Evolutionary conservation across 2,888 invertebrate species (phyloP).

Genomic region (Napeogenes sylphis): DNA sequence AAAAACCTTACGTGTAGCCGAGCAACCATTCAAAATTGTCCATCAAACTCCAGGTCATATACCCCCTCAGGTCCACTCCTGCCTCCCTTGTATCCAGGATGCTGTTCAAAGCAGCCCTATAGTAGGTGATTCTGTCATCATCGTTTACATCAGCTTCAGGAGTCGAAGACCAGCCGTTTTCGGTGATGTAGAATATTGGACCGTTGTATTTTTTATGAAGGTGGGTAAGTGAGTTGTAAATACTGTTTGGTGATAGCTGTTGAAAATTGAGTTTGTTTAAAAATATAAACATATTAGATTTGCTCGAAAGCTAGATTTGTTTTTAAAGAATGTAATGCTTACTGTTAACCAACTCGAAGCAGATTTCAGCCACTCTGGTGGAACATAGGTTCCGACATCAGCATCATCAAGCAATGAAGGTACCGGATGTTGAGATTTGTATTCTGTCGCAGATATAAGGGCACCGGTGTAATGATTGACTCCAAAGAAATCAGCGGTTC

Average conservation of each 20-base stretch:
- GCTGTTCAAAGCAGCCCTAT: constrained; percentile 61
- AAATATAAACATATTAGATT: neutral
- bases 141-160: constrained; percentile 55
- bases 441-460: constrained; percentile 41
- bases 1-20: constrained; percentile 71
- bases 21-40: constrained; percentile 81
- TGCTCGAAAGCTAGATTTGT: neutral
- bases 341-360: constrained; percentile 53
- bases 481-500: constrained; percentile 64
- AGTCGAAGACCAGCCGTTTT: constrained; percentile 76
- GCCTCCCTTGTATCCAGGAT: constrained; percentile 62
- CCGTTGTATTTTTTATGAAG: constrained; percentile 68
- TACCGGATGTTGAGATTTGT: constrained; percentile 33
- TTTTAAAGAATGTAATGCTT: constrained; percentile 26
- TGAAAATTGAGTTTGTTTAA: constrained; percentile 5
- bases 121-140: constrained; percentile 60
- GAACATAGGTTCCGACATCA: constrained; percentile 33
- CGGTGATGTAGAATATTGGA: constrained; percentile 76
- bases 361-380: constrained; percentile 45
- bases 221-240: constrained; percentile 73
- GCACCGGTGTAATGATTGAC: constrained; percentile 82
- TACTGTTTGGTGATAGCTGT: constrained; percentile 76
- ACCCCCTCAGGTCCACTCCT: constrained; percentile 69
- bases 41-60: constrained; percentile 80
- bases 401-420: constrained; percentile 47